Conservation (phyloP, 2,113 vertebrate species). For the Etheostoma cragini region DNA sequence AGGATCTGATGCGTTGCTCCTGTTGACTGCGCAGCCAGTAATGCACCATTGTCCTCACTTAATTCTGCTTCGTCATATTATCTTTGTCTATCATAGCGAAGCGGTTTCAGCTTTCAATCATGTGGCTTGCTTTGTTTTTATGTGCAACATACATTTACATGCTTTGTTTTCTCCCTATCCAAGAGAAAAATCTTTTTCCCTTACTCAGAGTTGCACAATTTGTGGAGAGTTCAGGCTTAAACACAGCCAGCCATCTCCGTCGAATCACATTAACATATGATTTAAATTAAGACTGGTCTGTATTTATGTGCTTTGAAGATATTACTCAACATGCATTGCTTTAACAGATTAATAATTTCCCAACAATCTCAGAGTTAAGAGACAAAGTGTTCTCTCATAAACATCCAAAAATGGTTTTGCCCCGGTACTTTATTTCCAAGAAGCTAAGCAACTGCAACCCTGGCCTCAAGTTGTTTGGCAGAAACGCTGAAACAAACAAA, state of each 20-base stretch:
- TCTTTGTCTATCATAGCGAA: conserved; percentile 21
- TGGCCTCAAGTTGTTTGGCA: conserved; percentile 2
- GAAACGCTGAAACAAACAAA: conserved; percentile 12
- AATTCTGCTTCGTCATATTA: conserved; percentile 12
- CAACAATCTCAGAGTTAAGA: not conserved
- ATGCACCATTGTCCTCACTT: conserved; percentile 6
- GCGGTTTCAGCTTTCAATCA: conserved; percentile 34
- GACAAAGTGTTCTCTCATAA: not conserved
- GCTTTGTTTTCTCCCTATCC: conserved; percentile 9
- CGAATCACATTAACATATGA: not conserved
- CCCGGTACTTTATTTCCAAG: not conserved
- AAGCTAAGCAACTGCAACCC: not conserved
- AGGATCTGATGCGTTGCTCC: too few species aligned
- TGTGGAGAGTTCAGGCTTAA: conserved; percentile 4
- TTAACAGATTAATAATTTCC: not conserved
- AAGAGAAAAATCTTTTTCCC: conserved; percentile 15
- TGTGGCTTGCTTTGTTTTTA: not conserved
- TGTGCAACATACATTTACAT: not conserved
- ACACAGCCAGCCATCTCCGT: not conserved
- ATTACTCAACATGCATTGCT: not conserved
- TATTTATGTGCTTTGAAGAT: not conserved
- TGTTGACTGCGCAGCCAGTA: not conserved
- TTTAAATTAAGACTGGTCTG: not conserved
- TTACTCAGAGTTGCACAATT: conserved; percentile 11
- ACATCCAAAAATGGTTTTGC: not conserved